Base-by-base conservation (phyloP, 1,140 invertebrate genomes). In the Paralvinella palmiformis region DNA sequence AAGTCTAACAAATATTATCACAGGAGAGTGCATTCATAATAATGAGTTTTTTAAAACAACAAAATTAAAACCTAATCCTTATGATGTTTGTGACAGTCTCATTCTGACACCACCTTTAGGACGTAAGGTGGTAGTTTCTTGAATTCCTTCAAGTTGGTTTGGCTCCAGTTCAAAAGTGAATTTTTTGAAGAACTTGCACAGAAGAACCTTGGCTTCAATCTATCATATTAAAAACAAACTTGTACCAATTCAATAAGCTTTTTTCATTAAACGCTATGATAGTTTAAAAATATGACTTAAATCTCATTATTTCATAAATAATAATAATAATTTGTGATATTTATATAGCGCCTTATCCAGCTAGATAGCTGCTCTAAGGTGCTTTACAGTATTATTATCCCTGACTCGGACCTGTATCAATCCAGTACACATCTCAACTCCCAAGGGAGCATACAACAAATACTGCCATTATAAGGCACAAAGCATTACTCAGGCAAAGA, bases 141-240 rank as follows among this genome's bases (percentile, higher is more conserved):
- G 20, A 33, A 57, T n/a, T 10, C 33, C 55, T 7, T 31, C 27
- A 24, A 32, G 33, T 33, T 57, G 55, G 29, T 57, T 32, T 7
- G 55, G 27, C 6, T 57, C 55, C 7, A 57, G 55, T 22, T 27
- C 29, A n/a, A 13, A 57, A 20, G 27, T 57, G 33, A 57, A 57
- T 10, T 15, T 57, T 32, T 57, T 31, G 6, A 57, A 32, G 17
- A 57, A 57, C 27, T 57, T 57, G 7, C 29, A 57, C 33, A 57
- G 55, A 20, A 57, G 4, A 20, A 57, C 55, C 33, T 57, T 57
- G 7, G 27, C 27, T n/a, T 57, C 55, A 33, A 57, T 27, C 55
- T 57, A 32, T 4, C 27, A 57, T 3, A 52, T 52, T 27, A 4
- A 22, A 52, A 52, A 7, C 10, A 29, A 48, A 3, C 10, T 22